Base-by-base conservation (phyloP, 2,113 vertebrate species). In the Pungitius pungitius region DNA sequence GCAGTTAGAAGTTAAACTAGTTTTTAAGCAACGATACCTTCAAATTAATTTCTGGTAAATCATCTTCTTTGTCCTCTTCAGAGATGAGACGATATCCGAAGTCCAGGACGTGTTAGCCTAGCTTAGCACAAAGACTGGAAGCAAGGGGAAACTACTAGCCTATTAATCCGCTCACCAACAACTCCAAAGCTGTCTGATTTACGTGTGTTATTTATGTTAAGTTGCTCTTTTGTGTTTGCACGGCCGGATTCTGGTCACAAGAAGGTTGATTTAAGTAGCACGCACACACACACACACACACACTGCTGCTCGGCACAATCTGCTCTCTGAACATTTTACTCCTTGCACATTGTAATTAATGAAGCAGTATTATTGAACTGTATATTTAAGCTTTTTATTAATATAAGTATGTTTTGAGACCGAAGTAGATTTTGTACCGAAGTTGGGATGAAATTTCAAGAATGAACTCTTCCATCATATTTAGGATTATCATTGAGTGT, bases 311-410 rank as follows among this genome's bases (percentile, higher is more conserved):
- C 1, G 8, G 60, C 85, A 82, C 73, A 83, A 70, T 79, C 70
- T 81, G 67, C 68, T 61, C 45, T 68, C 67, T 52, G 47, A 79
- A 80, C 64, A 8, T 83, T 88, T 78, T 82, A 70, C 71, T 84
- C 51, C 69, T 75, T 83, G 82, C 82, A 82, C 83, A 75, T 73
- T 60, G 5, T 75, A 66, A 52, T 56, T 37, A 12, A 85, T 64
- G 24, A 75, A 78, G 30, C 73, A 77, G 78, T 84, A 71, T 87
- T 86, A 71, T 43, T 65, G 17, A 70, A 80, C 30, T 76, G 60
- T 72, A 66, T 39, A 76, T 61, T 61, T 8, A 67, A 63, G 62
- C 43, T 65, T 65, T 65, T 85, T 85, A 69, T 84, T 80, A 82
- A 67, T 85, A 70, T 73, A 67, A 77, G 66, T 72, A 70, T 74